Percentiles rank a stretch among this genome's conserved stretches.
phyloP scores from a whole-genome alignment of 2,113 vertebrate genomes.

The Cyprinus carpio region DNA sequence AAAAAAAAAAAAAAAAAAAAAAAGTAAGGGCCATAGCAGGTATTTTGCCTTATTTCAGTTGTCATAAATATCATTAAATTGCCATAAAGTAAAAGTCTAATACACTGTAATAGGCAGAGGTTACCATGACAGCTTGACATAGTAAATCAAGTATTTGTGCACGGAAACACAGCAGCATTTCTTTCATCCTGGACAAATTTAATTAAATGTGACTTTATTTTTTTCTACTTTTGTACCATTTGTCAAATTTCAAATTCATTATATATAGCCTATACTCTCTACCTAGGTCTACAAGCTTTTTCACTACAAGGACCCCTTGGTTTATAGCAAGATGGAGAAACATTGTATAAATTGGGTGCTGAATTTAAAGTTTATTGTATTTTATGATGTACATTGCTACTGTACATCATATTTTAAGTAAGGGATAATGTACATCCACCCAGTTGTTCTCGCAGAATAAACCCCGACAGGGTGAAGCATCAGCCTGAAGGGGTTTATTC shows the following conservation, averaged over 20 bases:
- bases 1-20: background rate
- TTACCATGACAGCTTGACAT: constrained; percentile 33
- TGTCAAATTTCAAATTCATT: background rate
- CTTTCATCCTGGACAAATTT: background rate
- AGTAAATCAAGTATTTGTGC: background rate
- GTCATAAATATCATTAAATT: background rate
- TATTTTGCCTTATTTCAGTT: background rate
- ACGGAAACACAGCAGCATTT: background rate
- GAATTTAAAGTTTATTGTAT: background rate
- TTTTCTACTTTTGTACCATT: background rate
- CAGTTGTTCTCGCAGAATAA: no score
- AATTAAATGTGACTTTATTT: background rate
- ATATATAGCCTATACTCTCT: no score
- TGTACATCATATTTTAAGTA: background rate
- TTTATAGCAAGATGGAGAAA: background rate
- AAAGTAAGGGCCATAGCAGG: background rate
- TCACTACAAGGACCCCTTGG: background rate
- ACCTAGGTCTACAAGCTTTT: background rate
- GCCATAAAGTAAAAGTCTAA: background rate
- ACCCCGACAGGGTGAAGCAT: no score
- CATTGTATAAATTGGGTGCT: background rate
- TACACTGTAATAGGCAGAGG: background rate
- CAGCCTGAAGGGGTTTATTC: no score
- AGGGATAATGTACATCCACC: no score
- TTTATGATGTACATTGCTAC: background rate